These are phyloP conservation scores for Columba guinea DNA, from an alignment of 2,797 vertebrate genomes.

Conservation along the genomic window DNA sequence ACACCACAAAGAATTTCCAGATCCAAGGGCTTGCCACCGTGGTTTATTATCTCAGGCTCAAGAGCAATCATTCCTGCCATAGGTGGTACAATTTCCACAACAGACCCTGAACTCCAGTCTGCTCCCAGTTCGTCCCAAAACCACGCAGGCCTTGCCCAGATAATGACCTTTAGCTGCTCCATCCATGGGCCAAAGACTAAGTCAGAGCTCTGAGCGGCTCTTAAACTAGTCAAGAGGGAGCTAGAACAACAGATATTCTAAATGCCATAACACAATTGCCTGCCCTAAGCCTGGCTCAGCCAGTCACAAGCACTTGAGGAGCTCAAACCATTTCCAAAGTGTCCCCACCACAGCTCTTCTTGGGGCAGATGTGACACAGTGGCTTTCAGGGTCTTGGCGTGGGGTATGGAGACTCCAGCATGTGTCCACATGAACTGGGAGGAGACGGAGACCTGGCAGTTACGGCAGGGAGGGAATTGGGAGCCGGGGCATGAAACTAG, in stretches of 20 bases:
- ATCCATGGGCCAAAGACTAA: background rate
- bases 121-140: background rate
- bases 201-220: background rate
- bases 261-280: background rate
- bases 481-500: conserved; percentile 34
- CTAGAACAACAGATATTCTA: background rate
- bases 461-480: background rate
- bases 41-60: rapidly evolving
- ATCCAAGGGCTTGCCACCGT: rapidly evolving
- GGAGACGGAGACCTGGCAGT: background rate
- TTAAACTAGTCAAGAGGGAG: background rate
- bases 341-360: background rate
- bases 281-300: background rate
- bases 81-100: rapidly evolving
- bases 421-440: background rate
- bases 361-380: rapidly evolving
- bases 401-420: background rate
- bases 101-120: background rate
- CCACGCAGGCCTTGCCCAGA: background rate
- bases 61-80: rapidly evolving
- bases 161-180: conserved; percentile 13
- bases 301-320: background rate
- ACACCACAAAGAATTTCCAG: rapidly evolving
- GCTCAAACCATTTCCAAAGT: background rate
- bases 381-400: background rate